Evolutionary conservation across 1,140 invertebrate genomes (phyloP).

Genomic region (Anadara kagoshimensis): DNA sequence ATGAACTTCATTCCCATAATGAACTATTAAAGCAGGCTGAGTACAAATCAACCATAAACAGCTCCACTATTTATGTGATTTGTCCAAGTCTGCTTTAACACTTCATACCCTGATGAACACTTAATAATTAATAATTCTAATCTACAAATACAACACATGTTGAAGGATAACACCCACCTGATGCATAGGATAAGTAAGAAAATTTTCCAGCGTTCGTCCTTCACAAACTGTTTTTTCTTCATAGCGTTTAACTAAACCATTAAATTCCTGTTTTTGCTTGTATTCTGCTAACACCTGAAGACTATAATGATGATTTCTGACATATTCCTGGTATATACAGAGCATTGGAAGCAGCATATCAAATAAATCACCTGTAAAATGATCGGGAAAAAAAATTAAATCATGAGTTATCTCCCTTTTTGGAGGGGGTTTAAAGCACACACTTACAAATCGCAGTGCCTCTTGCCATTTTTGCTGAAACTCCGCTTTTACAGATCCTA

Average conservation of each 20-base stretch:
- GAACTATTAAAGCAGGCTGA: too few species aligned
- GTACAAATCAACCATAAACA: too few species aligned
- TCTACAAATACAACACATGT: background rate
- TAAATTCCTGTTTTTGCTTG: conserved; percentile 89
- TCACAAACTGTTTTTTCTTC: conserved; percentile 92
- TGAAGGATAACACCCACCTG: conserved; percentile 79
- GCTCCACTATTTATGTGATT: too few species aligned
- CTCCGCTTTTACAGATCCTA: too few species aligned
- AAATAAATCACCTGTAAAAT: conserved; percentile 88
- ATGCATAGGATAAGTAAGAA: conserved; percentile 96
- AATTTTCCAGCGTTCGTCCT: conserved; percentile 89
- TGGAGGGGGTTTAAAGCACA: too few species aligned
- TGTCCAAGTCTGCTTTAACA: too few species aligned
- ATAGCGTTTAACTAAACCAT: conserved; percentile 85
- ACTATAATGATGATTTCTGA: conserved; percentile 94
- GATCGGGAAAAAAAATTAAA: conserved; percentile 11
- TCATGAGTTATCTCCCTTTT: background rate
- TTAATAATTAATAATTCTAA: background rate
- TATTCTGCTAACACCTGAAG: conserved; percentile 94
- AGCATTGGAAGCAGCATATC: conserved; percentile 96
- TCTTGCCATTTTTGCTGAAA: too few species aligned
- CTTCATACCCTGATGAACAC: too few species aligned
- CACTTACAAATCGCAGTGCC: too few species aligned
- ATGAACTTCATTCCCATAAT: too few species aligned
- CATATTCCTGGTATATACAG: conserved; percentile 95